Conservation (phyloP, 1,140 invertebrate species). For the Venturia canescens region DNA sequence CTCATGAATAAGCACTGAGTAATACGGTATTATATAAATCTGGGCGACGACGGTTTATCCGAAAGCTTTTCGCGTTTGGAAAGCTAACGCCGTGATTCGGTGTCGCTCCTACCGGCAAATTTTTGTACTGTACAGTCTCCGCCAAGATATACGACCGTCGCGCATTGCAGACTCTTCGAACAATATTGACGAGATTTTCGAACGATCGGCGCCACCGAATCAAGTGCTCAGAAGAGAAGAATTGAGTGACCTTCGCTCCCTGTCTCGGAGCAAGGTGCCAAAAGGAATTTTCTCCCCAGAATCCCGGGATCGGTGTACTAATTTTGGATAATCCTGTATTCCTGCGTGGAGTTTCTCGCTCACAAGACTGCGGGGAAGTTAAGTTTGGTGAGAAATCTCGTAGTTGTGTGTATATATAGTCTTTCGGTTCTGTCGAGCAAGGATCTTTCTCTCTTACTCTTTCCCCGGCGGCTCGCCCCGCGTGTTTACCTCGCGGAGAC, state of each 20-base stretch:
- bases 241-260: too few relatives aligned
- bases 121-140: not conserved
- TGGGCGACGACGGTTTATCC: not conserved
- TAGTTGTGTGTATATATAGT: conserved; percentile 23
- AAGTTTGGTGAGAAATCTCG: conserved; percentile 6
- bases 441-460: conserved; percentile 11
- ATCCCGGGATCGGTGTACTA: not conserved
- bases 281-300: too few relatives aligned
- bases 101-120: not conserved
- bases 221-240: not conserved
- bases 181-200: not conserved
- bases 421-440: not conserved
- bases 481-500: conserved; percentile 48
- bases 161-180: too few relatives aligned
- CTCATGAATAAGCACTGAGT: conserved; percentile 32
- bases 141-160: too few relatives aligned
- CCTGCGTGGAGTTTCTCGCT: not conserved
- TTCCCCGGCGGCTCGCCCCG: conserved; percentile 27
- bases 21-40: conserved; percentile 31
- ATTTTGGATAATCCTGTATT: not conserved
- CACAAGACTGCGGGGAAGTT: conserved; percentile 20
- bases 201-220: not conserved
- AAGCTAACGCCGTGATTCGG: not conserved
- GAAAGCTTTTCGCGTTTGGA: not conserved
- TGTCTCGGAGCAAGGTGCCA: too few relatives aligned